Evolutionary conservation across 2,797 vertebrate genomes (phyloP), one percentile per base, ranked within the genome.

Genomic region (Dryobates pubescens): DNA sequence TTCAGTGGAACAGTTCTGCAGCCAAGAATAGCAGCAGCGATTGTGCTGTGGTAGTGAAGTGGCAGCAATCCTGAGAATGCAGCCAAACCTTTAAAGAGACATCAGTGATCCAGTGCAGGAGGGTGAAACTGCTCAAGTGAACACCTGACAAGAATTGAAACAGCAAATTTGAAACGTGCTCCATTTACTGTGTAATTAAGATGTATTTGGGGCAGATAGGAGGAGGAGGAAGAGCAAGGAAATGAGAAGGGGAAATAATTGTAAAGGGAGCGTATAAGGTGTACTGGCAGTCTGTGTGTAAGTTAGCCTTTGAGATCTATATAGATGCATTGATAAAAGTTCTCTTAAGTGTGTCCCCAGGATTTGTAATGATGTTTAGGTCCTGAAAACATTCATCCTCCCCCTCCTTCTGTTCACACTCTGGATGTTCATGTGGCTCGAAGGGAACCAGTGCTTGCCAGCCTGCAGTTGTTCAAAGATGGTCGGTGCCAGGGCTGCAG

Each of bases 141-240:
- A 47, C 81, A 73, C 74, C 86, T 73, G 83, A 22, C 45, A 17
- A 57, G 64, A 86, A 10, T 9, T 8, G 23, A 32, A 59, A 64
- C 67, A 23, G 82, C 86, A 79, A 24, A 89, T 76, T 34, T 63
- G 43, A 76, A 92, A 87, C 1, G 3, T 85, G 84, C 88, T 92
- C 70, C 51, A 20, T 75, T 90, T 78, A 41, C 74, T 49, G 45
- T 3, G 0, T 58, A 53, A 90, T 91, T 88, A 85, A 70, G 87
- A 68, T 91, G 75, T 84, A 91, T 95, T 94, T 93, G 85, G 91
- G 89, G 73, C 85, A 92, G 62, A 67, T 17, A 59, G 61, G 87
- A 82, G 82, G 86, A 67, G 65, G 64, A 83, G 57, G 56, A 73
- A 51, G 82, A 69, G 23, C 24, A 58, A 45, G 54, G 32, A 81